These are phyloP conservation scores for Rattus norvegicus DNA, from an alignment of 2,113 vertebrate genomes.

Conservation along the genomic window GRCr8 NC_086028.1:79438001-79438500, in stretches of 20 bases:
- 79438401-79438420: not conserved
- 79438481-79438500: too few species aligned
- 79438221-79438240: not conserved
- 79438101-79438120: not conserved
- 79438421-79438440: too few species aligned
- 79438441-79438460: too few species aligned
- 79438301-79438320: not conserved
- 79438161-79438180: constrained; percentile 23
- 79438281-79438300: not conserved
- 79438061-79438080: not conserved
- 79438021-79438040: not conserved
- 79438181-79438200: not conserved
- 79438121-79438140: not conserved
- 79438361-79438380: not conserved
- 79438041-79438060: not conserved
- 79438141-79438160: not conserved
- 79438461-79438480: too few species aligned
- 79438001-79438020: not conserved
- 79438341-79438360: not conserved
- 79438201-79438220: constrained; percentile 10
- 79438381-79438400: too few species aligned
- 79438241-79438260: not conserved
- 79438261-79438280: not conserved
- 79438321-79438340: not conserved
- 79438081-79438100: not conserved